Conservation (phyloP, 2,888 invertebrate species). For the Frankliniella fusca region DNA sequence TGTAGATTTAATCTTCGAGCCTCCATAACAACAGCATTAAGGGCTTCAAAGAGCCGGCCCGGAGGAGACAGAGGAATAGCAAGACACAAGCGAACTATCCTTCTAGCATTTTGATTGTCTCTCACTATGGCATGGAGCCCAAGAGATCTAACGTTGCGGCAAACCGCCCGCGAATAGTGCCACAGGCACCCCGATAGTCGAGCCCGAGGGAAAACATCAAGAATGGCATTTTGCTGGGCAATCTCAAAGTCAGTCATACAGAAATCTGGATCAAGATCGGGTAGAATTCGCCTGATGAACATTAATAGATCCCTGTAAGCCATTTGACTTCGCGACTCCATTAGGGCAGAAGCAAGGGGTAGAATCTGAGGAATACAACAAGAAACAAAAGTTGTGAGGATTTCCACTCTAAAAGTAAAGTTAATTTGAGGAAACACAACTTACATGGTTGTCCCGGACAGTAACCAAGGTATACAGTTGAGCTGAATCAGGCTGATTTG, state of each 20-base stretch:
- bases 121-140: neutral
- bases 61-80: neutral
- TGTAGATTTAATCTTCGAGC: neutral
- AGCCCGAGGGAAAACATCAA: neutral
- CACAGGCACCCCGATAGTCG: neutral
- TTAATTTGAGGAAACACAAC: neutral
- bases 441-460: neutral
- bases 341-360: neutral
- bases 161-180: neutral
- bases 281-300: neutral
- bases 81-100: neutral
- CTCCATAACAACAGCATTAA: neutral
- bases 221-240: neutral
- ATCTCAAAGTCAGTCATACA: neutral
- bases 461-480: no score
- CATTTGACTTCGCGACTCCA: neutral
- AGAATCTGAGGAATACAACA: neutral
- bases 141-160: neutral
- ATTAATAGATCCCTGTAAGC: neutral
- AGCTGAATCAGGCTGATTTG: no score
- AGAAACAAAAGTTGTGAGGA: neutral
- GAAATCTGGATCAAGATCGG: neutral
- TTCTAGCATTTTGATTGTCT: neutral
- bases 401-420: neutral
- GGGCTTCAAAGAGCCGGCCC: neutral